Conservation (phyloP, 2,113 vertebrate species). For the Sander vitreus region DNA sequence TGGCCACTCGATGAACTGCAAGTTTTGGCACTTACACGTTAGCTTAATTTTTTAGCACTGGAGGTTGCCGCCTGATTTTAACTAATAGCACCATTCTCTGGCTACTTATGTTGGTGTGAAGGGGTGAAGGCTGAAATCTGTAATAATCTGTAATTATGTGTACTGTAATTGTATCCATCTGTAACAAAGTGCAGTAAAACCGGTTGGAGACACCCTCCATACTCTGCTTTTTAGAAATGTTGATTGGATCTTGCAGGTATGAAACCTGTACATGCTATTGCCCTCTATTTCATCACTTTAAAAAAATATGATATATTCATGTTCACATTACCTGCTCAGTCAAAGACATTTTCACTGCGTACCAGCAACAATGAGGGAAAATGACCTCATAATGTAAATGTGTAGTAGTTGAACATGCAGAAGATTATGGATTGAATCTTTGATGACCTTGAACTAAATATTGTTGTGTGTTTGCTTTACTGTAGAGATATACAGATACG, state of each 20-base stretch:
- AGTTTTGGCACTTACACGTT: background rate
- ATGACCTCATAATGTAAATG: background rate
- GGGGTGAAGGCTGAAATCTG: background rate
- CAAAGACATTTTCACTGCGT: constrained; percentile 2
- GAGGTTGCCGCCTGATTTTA: too few relatives aligned
- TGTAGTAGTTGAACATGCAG: background rate
- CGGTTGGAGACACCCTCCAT: background rate
- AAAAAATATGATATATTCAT: background rate
- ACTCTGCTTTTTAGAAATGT: background rate
- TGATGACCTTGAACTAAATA: background rate
- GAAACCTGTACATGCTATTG: background rate
- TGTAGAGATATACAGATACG: background rate
- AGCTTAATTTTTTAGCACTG: too few relatives aligned
- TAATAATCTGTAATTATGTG: background rate
- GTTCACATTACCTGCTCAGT: constrained; percentile 8
- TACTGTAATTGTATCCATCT: constrained; percentile 13
- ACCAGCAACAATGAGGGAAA: background rate
- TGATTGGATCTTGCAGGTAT: background rate
- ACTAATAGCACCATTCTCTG: background rate
- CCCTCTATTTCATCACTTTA: constrained; percentile 18
- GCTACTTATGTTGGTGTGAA: background rate
- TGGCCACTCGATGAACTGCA: background rate
- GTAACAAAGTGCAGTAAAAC: background rate
- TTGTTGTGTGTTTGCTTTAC: background rate
- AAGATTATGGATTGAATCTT: background rate